These are phyloP conservation scores for Nephrocerus scutellatus DNA, from an alignment of 2,888 invertebrate genomes.

Conservation along the genomic window DNA sequence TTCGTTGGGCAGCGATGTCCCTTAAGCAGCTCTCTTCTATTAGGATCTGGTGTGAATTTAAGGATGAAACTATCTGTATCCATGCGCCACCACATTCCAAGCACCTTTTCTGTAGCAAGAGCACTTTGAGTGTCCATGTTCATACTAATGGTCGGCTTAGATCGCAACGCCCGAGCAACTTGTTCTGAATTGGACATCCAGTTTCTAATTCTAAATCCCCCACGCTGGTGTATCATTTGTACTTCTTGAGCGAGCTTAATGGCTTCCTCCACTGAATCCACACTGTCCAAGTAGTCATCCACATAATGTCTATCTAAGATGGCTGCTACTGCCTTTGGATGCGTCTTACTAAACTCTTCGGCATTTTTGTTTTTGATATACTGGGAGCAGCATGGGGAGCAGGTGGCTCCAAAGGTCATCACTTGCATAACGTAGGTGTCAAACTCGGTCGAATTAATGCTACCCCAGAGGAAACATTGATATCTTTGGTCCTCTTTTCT, in stretches of 20 bases:
- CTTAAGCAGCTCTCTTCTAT: no score
- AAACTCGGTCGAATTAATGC: conserved; percentile 7
- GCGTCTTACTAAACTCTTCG: conserved; percentile 1
- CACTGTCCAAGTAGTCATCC: neutral
- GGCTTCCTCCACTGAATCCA: conserved; percentile 2
- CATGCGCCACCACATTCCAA: conserved; percentile 1
- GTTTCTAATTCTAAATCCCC: conserved; percentile 7
- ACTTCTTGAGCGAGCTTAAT: neutral
- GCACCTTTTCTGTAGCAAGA: neutral
- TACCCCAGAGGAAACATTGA: conserved; percentile 14
- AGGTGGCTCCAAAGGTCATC: conserved; percentile 24
- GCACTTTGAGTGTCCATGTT: neutral
- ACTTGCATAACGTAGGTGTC: conserved; percentile 18
- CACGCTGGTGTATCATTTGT: conserved; percentile 1
- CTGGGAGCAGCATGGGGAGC: conserved; percentile 13
- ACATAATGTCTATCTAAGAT: no score
- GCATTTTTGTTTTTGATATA: conserved; percentile 2
- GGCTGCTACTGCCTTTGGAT: no score
- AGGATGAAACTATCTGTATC: neutral
- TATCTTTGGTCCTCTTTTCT: conserved; percentile 18
- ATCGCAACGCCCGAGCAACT: conserved; percentile 1
- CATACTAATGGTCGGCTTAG: neutral
- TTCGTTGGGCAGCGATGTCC: no score
- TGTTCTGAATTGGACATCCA: conserved; percentile 6
- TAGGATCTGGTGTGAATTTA: no score